Base-by-base conservation (phyloP, 2,113 vertebrate genomes). In the Sisor rabdophorus region DNA sequence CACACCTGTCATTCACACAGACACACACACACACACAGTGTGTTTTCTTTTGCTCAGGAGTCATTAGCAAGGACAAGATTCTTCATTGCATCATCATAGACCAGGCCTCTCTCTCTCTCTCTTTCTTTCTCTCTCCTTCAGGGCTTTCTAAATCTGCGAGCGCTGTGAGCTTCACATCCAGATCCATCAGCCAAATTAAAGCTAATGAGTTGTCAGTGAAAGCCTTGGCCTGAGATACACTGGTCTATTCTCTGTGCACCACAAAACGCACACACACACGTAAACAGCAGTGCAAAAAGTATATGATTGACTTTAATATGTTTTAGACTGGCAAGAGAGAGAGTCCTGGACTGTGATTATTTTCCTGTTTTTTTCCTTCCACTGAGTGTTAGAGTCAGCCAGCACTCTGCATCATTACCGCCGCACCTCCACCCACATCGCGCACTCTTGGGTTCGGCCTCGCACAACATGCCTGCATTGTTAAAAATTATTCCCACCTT, bases 171-270 rank as follows among this genome's bases (percentile, higher is more conserved):
- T 83, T 79, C 84, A 79, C 75, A 85, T 87, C 83, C 81, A 86
- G 58, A 83, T 83, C 89, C 84, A 81, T 92, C 91, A 92, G 81
- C 85, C 84, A 91, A 89, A 92, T 92, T 89, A 91, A 87, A 91
- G 87, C 89, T 91, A 93, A 93, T 88, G 88, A 91, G 88, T 89
- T 91, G 90, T 92, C 90, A 92, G 86, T 81, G 40, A 78, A 72
- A 72, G 76, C 72, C 76, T 71, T 44, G 65, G 58, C 44, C 76
- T 85, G 80, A 65, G 74, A 63, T 40, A 67, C 78, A 58, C 75
- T 83, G 69, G 86, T 81, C 79, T 63, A 28, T 79, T 83, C 80
- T 84, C 78, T 60, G 12, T 76, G 82, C 81, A 64, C 70, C 70
- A 24, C 61, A 40, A 63, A 30, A 67, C 36, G n/a, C 32, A 71